These are phyloP conservation scores for Struthio camelus DNA, from an alignment of 2,113 vertebrate species.

Conservation along the genomic window DNA sequence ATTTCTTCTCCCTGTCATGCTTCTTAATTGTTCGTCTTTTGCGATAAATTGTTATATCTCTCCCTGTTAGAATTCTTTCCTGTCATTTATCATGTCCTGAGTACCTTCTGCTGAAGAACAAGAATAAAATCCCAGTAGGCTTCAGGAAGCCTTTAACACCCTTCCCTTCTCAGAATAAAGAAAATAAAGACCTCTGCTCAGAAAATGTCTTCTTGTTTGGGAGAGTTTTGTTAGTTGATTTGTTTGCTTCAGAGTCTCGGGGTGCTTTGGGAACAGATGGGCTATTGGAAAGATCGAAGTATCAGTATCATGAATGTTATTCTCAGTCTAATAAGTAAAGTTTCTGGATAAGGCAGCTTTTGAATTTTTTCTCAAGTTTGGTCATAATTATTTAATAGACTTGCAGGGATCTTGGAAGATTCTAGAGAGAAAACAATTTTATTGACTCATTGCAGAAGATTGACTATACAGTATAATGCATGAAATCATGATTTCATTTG, in stretches of 20 bases:
- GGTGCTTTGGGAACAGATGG: neutral
- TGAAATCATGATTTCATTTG: neutral
- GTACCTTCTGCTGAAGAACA: slow-evolving; percentile 10
- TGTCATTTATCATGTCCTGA: slow-evolving; percentile 40
- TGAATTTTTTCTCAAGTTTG: neutral
- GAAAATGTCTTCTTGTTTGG: neutral
- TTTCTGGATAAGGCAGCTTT: neutral
- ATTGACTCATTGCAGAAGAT: neutral
- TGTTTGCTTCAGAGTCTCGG: neutral
- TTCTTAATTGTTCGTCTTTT: slow-evolving; percentile 33
- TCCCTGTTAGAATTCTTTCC: slow-evolving; percentile 32
- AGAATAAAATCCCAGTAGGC: neutral
- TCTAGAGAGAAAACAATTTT: neutral
- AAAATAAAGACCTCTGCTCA: neutral
- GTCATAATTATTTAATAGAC: neutral
- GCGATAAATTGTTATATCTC: slow-evolving; percentile 45
- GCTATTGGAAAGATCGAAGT: neutral
- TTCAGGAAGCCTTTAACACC: neutral
- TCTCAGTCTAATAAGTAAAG: neutral
- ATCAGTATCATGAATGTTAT: neutral
- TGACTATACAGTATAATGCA: neutral
- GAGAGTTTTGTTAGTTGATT: neutral
- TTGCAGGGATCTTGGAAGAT: neutral
- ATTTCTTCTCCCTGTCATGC: slow-evolving; percentile 29
- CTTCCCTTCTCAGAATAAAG: neutral